phyloP scores from a whole-genome alignment of 2,113 vertebrate genomes.

The Formicarius rufipectus region DNA sequence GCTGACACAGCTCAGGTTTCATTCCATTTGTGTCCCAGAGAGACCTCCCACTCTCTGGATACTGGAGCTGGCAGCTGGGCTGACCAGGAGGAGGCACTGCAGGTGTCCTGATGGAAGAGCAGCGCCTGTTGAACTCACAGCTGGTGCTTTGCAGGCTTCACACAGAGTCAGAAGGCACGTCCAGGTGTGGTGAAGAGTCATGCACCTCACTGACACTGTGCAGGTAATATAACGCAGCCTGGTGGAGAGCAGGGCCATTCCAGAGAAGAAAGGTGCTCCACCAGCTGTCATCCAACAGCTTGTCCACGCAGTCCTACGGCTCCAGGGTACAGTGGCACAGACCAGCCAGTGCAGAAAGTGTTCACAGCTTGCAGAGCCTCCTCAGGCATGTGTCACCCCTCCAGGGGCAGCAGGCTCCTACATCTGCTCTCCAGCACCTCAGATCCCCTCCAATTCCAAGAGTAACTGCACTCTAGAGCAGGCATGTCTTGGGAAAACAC shows the following conservation, averaged over 20 bases:
- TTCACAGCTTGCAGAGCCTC: neutral
- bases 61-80: neutral
- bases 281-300: neutral
- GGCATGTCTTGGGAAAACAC: neutral
- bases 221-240: neutral
- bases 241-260: neutral
- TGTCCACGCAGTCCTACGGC: neutral
- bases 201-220: neutral
- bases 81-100: neutral
- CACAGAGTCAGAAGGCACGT: accelerated
- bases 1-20: neutral
- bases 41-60: neutral
- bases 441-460: neutral
- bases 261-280: neutral
- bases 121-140: neutral
- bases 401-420: neutral
- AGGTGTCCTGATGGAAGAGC: neutral
- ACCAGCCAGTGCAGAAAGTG: neutral
- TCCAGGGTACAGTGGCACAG: neutral
- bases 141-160: neutral
- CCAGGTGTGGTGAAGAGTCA: neutral
- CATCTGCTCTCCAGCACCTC: neutral
- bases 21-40: neutral
- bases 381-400: neutral
- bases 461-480: neutral